A percentile compares a stretch with the other conserved stretches of the same genome.
Conservation (phyloP, 2,113 vertebrate genomes). For the Lethenteron reissneri region DNA sequence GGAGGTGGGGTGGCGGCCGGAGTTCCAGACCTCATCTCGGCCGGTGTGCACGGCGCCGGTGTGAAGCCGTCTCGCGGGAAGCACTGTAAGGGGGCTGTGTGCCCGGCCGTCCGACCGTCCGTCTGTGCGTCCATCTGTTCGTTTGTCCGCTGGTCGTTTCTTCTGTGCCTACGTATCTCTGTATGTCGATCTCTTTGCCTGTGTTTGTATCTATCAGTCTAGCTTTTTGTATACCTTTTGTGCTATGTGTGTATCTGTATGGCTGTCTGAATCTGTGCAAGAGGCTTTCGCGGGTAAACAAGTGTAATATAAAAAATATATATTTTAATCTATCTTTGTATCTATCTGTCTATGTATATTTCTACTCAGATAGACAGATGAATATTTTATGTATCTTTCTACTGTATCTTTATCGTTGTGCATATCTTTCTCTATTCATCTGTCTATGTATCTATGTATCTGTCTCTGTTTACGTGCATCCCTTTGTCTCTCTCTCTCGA, state of each 20-base stretch:
- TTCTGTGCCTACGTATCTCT: background rate
- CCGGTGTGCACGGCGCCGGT: too few relatives aligned
- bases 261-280: too few relatives aligned
- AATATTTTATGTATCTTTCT: background rate
- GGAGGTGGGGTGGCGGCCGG: too few relatives aligned
- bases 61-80: too few relatives aligned
- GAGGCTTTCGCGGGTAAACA: too few relatives aligned
- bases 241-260: too few relatives aligned
- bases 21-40: too few relatives aligned
- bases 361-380: background rate
- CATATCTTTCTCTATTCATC: background rate
- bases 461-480: background rate
- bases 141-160: background rate
- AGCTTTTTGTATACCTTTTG: too few relatives aligned
- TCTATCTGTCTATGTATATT: background rate
- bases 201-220: background rate
- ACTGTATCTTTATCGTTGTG: background rate
- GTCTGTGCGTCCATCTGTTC: too few relatives aligned
- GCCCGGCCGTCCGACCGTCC: too few relatives aligned
- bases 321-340: background rate
- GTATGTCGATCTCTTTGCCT: background rate
- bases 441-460: background rate
- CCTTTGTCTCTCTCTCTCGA: background rate
- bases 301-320: background rate
- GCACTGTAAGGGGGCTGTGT: too few relatives aligned